Evolutionary conservation across 1,140 invertebrate species (phyloP).

Genomic region (Meloidogyne hapla): DNA sequence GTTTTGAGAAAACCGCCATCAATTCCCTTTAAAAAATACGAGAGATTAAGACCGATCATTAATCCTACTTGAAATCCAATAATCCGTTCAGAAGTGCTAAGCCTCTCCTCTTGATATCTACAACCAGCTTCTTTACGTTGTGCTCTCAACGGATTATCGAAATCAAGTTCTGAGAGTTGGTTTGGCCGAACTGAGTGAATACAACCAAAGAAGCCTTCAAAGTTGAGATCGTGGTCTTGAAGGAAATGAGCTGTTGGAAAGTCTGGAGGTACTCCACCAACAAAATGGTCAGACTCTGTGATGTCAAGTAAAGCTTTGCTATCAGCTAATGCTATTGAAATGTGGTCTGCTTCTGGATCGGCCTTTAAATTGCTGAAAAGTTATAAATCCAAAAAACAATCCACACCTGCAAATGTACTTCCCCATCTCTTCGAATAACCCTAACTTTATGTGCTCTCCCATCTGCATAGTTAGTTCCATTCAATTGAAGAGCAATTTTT

Average conservation of each 20-base stretch:
- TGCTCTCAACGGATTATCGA: conserved; percentile 57
- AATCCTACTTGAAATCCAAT: conserved; percentile 50
- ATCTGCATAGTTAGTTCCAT: conserved; percentile 50
- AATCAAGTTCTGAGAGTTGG: conserved; percentile 58
- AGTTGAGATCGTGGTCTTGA: conserved; percentile 44
- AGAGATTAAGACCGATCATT: not conserved
- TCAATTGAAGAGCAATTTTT: conserved; percentile 46
- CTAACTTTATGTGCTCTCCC: conserved; percentile 55
- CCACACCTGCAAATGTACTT: conserved; percentile 53
- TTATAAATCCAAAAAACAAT: conserved; percentile 13
- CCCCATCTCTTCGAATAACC: conserved; percentile 52
- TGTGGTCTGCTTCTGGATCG: conserved; percentile 34
- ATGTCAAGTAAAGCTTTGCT: conserved; percentile 50
- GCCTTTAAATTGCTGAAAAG: conserved; percentile 16
- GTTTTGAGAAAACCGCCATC: conserved; percentile 51
- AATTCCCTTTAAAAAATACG: not conserved
- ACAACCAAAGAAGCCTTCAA: conserved; percentile 63
- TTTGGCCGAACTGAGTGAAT: conserved; percentile 59
- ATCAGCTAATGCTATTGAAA: conserved; percentile 40
- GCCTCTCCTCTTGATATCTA: conserved; percentile 46
- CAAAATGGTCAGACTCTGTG: conserved; percentile 55
- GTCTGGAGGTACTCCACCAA: conserved; percentile 58
- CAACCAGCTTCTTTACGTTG: conserved; percentile 57
- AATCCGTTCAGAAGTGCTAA: conserved; percentile 46
- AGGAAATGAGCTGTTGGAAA: conserved; percentile 43